A percentile compares a stretch with the other conserved stretches of the same genome.
phyloP scores from a whole-genome alignment of 2,888 invertebrate genomes.

The Cyclophora punctaria region DNA sequence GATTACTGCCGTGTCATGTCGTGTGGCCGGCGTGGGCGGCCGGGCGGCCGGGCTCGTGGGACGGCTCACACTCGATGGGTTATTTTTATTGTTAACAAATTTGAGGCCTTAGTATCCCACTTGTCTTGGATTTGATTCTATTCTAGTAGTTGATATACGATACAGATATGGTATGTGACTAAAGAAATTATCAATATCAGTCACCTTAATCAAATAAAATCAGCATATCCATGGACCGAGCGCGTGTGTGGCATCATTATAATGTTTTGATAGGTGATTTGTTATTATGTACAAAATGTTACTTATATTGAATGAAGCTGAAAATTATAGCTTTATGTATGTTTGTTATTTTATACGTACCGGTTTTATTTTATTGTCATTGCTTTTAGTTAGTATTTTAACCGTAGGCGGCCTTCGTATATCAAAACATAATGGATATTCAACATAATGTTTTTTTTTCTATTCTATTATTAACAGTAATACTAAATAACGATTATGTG shows the following conservation, averaged over 20 bases:
- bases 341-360: no score
- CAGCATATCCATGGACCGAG: constrained; percentile 7
- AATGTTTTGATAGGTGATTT: not conserved
- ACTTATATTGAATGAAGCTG: not conserved
- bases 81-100: constrained; percentile 43
- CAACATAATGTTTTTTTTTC: no score
- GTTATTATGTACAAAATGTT: not conserved
- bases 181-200: constrained; percentile 18
- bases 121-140: constrained; percentile 12
- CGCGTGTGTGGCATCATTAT: constrained; percentile 2
- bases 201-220: constrained; percentile 15
- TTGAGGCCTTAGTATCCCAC: constrained; percentile 23
- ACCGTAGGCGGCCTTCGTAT: no score
- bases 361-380: no score
- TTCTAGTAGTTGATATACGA: constrained; percentile 8
- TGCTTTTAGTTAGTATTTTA: no score
- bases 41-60: constrained; percentile 31
- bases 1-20: constrained; percentile 47
- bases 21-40: constrained; percentile 38
- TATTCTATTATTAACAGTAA: no score
- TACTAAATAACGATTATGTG: no score
- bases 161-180: constrained; percentile 10
- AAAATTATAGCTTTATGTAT: not conserved
- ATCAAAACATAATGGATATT: no score
- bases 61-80: constrained; percentile 26